phyloP scores from a whole-genome alignment of 1,140 invertebrate species.

The Cotesia chilonis region DNA sequence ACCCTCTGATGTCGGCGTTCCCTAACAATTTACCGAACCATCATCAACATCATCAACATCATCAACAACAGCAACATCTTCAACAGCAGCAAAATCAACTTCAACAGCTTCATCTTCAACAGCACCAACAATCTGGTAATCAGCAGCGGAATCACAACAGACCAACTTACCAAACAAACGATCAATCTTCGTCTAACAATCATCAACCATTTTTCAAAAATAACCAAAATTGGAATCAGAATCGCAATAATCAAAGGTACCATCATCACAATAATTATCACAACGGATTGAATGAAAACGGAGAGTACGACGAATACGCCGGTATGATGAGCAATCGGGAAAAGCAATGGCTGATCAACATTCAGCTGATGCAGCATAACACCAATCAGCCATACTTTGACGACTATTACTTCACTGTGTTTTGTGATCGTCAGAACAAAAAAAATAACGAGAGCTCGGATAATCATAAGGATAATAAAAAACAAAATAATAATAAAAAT shows the following conservation, averaged over 20 bases:
- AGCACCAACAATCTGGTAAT: conserved; percentile 37
- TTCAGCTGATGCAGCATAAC: conserved; percentile 88
- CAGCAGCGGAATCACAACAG: conserved; percentile 55
- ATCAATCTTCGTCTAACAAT: conserved; percentile 44
- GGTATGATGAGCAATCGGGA: conserved; percentile 90
- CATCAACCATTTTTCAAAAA: conserved; percentile 62
- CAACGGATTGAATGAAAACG: conserved; percentile 53
- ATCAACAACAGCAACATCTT: conserved; percentile 52
- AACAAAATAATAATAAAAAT: conserved; percentile 58
- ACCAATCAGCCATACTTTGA: conserved; percentile 86
- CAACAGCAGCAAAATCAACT: conserved; percentile 38
- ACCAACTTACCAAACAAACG: conserved; percentile 51
- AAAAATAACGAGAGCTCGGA: conserved; percentile 63
- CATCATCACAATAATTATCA: conserved; percentile 51
- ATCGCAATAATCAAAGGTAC: conserved; percentile 55
- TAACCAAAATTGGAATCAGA: conserved; percentile 58
- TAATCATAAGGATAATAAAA: conserved; percentile 61
- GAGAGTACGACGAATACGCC: conserved; percentile 79
- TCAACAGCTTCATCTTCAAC: conserved; percentile 48
- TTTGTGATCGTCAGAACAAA: conserved; percentile 58
- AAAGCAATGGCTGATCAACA: conserved; percentile 93
- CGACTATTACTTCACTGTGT: conserved; percentile 84
- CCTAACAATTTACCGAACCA: conserved; percentile 30
- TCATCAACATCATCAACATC: conserved; percentile 32
- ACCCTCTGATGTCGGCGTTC: conserved; percentile 34